A percentile compares a stretch with the other conserved stretches of the same genome.
Conservation (phyloP, 1,140 invertebrate genomes). For the Philaenus spumarius region DNA sequence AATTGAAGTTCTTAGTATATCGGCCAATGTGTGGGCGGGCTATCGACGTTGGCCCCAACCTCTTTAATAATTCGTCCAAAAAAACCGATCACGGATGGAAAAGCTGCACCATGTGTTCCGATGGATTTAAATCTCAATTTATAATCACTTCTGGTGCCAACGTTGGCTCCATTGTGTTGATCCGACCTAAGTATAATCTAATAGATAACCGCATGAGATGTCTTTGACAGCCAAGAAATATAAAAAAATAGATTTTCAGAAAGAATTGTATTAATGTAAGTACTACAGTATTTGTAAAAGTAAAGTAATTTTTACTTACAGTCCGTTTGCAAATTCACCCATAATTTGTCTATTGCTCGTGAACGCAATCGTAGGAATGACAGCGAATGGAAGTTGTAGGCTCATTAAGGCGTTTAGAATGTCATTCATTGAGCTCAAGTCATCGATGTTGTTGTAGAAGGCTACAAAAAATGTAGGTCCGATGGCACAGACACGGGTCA, state of each 20-base stretch:
- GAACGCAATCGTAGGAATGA: constrained; percentile 82
- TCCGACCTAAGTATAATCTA: neutral
- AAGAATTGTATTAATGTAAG: neutral
- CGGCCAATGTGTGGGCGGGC: too few relatives aligned
- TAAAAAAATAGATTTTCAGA: constrained; percentile 12
- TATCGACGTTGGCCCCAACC: too few relatives aligned
- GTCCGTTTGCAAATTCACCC: constrained; percentile 73
- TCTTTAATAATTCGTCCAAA: neutral
- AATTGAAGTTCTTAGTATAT: too few relatives aligned
- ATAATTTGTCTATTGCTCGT: constrained; percentile 74
- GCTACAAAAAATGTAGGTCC: constrained; percentile 81
- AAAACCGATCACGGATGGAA: neutral
- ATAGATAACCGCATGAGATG: constrained; percentile 1
- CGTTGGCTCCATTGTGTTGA: neutral
- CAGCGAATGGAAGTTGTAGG: constrained; percentile 74
- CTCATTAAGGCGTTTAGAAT: constrained; percentile 87
- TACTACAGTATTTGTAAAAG: constrained; percentile 5
- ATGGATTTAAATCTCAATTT: neutral
- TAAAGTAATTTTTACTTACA: constrained; percentile 43
- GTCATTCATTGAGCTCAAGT: constrained; percentile 81
- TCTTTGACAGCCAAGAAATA: constrained; percentile 14
- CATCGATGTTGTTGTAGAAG: constrained; percentile 61
- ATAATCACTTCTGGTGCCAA: neutral
- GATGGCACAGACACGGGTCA: constrained; percentile 83
- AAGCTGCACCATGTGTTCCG: neutral